These are phyloP conservation scores for Acronicta psi DNA, from an alignment of 2,888 invertebrate species.

Conservation along the genomic window DNA sequence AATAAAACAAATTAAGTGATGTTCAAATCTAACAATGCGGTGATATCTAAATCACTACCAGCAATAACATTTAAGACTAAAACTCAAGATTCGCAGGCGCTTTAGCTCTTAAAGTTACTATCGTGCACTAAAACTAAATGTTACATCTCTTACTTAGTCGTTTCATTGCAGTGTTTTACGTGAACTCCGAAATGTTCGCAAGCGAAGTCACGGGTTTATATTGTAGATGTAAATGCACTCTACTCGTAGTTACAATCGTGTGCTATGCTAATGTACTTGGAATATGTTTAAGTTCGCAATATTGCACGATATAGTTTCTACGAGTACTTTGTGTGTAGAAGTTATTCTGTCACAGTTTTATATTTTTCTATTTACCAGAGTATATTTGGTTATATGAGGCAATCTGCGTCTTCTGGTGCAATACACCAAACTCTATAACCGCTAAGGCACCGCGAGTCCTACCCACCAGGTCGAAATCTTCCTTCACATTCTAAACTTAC, in stretches of 20 bases:
- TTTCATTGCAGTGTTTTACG: conserved; percentile 26
- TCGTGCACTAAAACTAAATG: conserved; percentile 32
- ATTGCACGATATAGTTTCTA: background rate
- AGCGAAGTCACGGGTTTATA: conserved; percentile 7
- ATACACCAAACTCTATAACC: too few species aligned
- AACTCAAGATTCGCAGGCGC: conserved; percentile 16
- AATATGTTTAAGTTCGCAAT: conserved; percentile 14
- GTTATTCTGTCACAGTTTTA: too few species aligned
- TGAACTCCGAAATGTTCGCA: conserved; percentile 6
- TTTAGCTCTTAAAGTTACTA: conserved; percentile 14
- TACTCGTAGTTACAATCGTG: conserved; percentile 8
- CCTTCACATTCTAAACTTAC: too few species aligned
- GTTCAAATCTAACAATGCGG: background rate
- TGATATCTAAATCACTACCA: conserved; percentile 10
- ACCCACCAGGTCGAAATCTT: too few species aligned
- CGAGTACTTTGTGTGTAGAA: too few species aligned
- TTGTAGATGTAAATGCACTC: conserved; percentile 19
- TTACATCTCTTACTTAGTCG: conserved; percentile 33
- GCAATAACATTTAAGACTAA: conserved; percentile 18
- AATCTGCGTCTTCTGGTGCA: too few species aligned
- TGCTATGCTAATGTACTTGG: background rate
- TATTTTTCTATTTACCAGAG: too few species aligned
- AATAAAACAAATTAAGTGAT: background rate
- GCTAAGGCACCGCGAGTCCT: too few species aligned
- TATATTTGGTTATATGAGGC: too few species aligned